These are phyloP conservation scores for Tachystola acroxantha DNA, from an alignment of 2,888 invertebrate species.

Conservation along the genomic window DNA sequence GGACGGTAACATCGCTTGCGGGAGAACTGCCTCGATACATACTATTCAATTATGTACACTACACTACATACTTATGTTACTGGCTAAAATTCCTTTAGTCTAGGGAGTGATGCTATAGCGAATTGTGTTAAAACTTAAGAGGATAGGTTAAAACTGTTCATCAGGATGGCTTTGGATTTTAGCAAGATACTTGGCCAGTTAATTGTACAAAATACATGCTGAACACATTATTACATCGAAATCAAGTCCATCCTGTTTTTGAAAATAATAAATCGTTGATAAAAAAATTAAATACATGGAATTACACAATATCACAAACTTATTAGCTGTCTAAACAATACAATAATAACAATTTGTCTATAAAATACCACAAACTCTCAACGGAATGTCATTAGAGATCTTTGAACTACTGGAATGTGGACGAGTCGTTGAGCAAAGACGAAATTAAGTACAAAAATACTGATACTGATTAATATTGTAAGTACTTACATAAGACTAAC, in stretches of 20 bases:
- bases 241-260: no score
- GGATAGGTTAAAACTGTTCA: no score
- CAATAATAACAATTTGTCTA: not conserved
- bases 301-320: constrained; percentile 1
- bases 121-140: no score
- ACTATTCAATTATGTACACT: constrained; percentile 7
- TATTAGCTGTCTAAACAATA: not conserved
- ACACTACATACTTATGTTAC: not conserved
- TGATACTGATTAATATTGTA: constrained; percentile 10
- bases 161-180: no score
- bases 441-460: constrained; percentile 18
- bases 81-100: not conserved
- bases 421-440: constrained; percentile 20
- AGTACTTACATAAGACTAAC: constrained; percentile 1
- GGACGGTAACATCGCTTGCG: constrained; percentile 35
- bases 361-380: no score
- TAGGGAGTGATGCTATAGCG: no score
- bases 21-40: not conserved
- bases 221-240: no score
- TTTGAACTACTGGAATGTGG: not conserved
- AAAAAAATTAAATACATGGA: not conserved
- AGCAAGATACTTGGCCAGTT: no score
- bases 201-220: no score
- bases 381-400: not conserved
- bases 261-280: not conserved